A percentile compares a stretch with the other conserved stretches of the same genome.
phyloP scores from a whole-genome alignment of 2,113 vertebrate genomes.

The Proterorhinus semilunaris region DNA sequence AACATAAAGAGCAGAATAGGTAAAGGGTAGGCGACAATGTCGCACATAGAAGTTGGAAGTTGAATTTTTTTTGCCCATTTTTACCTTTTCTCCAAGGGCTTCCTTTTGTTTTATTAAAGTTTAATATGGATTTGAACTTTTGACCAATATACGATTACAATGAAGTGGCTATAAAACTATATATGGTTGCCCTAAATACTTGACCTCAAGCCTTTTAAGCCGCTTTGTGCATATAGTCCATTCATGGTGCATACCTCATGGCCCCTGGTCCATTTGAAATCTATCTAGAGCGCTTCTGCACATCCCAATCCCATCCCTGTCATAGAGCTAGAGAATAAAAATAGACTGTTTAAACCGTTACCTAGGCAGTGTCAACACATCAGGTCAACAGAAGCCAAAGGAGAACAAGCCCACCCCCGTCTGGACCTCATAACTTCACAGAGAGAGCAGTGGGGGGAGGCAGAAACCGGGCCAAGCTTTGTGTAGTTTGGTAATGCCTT shows the following conservation, averaged over 20 bases:
- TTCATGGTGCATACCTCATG: constrained; percentile 43
- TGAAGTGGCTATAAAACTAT: not conserved
- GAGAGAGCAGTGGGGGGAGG: constrained; percentile 3
- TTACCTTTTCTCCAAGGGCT: no score
- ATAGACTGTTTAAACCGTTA: constrained; percentile 73
- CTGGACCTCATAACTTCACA: constrained; percentile 52
- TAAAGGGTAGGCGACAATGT: no score
- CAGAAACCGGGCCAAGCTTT: constrained; percentile 33
- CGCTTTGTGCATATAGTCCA: constrained; percentile 41
- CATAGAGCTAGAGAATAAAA: constrained; percentile 53
- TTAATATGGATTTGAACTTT: no score
- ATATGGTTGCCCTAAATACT: constrained; percentile 44
- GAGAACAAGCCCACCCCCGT: constrained; percentile 46
- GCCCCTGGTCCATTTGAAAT: constrained; percentile 50
- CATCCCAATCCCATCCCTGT: constrained; percentile 37
- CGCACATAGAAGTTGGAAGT: no score
- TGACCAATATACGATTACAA: not conserved
- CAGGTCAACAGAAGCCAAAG: constrained; percentile 71
- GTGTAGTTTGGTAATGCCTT: constrained; percentile 33
- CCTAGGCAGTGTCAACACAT: constrained; percentile 71
- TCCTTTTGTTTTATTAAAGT: no score
- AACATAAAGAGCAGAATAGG: no score
- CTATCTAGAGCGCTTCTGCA: constrained; percentile 44
- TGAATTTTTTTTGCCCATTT: no score
- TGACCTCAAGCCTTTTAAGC: constrained; percentile 30